Evolutionary conservation across 2,888 invertebrate genomes (phyloP).

Genomic region (Drosophila cyrtoloma): DNA sequence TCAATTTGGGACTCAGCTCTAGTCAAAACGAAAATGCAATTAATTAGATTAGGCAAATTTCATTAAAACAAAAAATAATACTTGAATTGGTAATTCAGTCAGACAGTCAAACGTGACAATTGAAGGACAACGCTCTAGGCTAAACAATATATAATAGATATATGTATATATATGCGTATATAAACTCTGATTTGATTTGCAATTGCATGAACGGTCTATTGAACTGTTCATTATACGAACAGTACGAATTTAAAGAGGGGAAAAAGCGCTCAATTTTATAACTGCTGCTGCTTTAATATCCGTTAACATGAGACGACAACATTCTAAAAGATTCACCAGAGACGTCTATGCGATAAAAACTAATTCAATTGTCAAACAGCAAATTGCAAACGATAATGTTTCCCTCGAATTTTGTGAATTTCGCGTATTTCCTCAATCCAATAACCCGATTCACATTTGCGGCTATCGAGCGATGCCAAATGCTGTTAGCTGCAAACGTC

Average conservation of each 20-base stretch:
- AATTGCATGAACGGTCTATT: constrained; percentile 27
- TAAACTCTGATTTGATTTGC: neutral
- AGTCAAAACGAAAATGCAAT: constrained; percentile 1
- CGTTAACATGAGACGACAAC: neutral
- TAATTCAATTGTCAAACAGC: constrained; percentile 35
- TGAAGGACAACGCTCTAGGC: neutral
- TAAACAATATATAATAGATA: neutral
- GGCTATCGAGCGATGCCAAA: constrained; percentile 15
- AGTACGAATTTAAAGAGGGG: neutral
- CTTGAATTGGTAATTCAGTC: neutral
- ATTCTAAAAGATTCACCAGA: neutral
- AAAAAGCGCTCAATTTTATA: neutral
- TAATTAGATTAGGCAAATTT: constrained; percentile 26
- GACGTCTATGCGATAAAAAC: constrained; percentile 3
- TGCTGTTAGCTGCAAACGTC: neutral
- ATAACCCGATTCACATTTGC: constrained; percentile 13
- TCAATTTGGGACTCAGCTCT: neutral
- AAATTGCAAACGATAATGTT: constrained; percentile 28
- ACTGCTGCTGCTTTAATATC: constrained; percentile 1
- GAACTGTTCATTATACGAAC: constrained; percentile 12
- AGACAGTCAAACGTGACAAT: constrained; percentile 23
- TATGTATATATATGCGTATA: neutral
- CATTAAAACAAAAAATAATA: neutral
- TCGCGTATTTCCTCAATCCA: neutral
- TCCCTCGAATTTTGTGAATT: neutral